Evolutionary conservation across 2,797 vertebrate genomes (phyloP).

Genomic region (Fratercula arctica): DNA sequence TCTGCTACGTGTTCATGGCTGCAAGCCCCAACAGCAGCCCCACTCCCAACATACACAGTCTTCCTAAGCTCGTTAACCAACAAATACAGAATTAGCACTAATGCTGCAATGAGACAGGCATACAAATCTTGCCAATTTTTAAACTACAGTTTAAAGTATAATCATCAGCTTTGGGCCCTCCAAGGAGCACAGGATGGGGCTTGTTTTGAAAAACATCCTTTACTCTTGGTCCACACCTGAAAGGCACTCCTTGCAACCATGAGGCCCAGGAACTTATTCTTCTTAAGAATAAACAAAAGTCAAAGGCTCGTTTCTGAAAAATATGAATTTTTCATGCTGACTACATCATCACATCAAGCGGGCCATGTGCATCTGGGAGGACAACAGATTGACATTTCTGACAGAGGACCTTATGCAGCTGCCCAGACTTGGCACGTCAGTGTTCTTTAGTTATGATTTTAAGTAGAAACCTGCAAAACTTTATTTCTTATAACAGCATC

Average conservation of each 20-base stretch:
- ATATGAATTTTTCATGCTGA: neutral
- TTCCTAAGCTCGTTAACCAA: neutral
- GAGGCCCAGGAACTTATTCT: neutral
- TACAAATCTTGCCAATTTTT: neutral
- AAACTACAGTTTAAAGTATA: neutral
- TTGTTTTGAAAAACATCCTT: neutral
- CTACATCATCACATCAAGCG: neutral
- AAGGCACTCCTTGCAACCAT: neutral
- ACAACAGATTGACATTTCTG: neutral
- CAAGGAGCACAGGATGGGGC: neutral
- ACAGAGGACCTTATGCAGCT: neutral
- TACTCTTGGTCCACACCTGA: neutral
- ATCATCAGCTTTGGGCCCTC: neutral
- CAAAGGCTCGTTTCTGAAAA: neutral
- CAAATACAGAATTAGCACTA: neutral
- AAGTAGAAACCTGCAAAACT: slow-evolving; percentile 11
- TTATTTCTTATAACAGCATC: neutral
- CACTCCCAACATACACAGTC: neutral
- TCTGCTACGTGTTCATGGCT: neutral
- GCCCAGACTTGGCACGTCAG: neutral
- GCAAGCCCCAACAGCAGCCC: neutral
- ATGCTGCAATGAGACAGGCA: neutral
- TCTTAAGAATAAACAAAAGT: neutral
- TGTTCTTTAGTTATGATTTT: slow-evolving; percentile 20
- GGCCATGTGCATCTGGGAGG: neutral